Conservation (phyloP, 35 echinoderm and acorn worm species). For the Hemicentrotus pulcherrimus region DNA sequence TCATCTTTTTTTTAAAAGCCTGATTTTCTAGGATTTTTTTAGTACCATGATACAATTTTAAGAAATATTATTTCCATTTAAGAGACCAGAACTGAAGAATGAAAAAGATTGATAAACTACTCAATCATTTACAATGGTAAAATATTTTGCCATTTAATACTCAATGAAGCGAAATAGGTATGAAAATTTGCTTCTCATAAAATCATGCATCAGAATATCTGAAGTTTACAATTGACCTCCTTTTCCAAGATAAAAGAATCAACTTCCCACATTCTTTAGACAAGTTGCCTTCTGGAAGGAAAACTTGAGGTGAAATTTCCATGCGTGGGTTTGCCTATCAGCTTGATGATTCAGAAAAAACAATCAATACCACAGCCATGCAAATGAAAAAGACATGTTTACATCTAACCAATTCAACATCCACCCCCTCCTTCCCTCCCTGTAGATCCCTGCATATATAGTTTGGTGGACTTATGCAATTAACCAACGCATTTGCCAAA, state of each 20-base stretch:
- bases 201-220: background rate
- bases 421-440: background rate
- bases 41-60: no score
- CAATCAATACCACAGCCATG: background rate
- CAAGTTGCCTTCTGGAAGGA: background rate
- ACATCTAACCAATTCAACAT: background rate
- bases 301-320: background rate
- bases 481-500: conserved; percentile 1
- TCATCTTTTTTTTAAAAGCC: no score
- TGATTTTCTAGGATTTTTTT: no score
- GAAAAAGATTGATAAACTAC: no score
- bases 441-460: background rate
- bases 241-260: background rate
- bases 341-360: background rate
- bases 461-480: conserved; percentile 19
- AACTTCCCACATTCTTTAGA: background rate
- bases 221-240: background rate
- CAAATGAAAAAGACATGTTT: background rate
- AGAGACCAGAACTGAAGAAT: no score
- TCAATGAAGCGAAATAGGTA: no score
- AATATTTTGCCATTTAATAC: no score
- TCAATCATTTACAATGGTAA: no score
- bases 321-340: background rate
- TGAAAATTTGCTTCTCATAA: no score
- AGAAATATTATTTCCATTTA: no score